Conservation (phyloP, 1,140 invertebrate species). For the Micrasema minimum region DNA sequence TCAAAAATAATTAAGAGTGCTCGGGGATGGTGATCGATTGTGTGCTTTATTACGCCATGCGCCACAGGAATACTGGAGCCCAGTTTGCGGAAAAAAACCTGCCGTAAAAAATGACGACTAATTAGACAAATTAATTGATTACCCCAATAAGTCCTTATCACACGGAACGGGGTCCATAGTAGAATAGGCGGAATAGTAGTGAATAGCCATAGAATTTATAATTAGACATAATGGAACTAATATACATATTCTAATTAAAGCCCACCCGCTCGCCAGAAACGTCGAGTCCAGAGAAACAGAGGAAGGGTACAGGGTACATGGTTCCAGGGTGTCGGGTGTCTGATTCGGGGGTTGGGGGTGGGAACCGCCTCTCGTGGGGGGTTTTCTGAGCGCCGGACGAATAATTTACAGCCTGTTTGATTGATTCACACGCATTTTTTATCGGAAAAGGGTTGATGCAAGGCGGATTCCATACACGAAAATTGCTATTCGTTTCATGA, state of each 20-base stretch:
- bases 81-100: slow-evolving; percentile 20
- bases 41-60: slow-evolving; percentile 24
- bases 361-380: neutral
- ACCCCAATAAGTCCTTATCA: slow-evolving; percentile 39
- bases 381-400: slow-evolving; percentile 47
- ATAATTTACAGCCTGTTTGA: slow-evolving; percentile 51
- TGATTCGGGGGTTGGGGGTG: neutral
- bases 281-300: slow-evolving; percentile 24
- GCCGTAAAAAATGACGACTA: slow-evolving; percentile 35
- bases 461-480: neutral
- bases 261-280: slow-evolving; percentile 50
- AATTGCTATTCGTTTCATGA: neutral
- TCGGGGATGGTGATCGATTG: slow-evolving; percentile 30
- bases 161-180: slow-evolving; percentile 26
- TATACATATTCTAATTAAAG: slow-evolving; percentile 55
- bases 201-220: slow-evolving; percentile 55
- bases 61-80: slow-evolving; percentile 19
- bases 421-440: slow-evolving; percentile 51
- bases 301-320: slow-evolving; percentile 31
- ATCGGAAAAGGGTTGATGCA: slow-evolving; percentile 35
- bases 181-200: slow-evolving; percentile 46
- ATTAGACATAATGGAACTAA: slow-evolving; percentile 55
- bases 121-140: slow-evolving; percentile 41
- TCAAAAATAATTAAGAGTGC: slow-evolving; percentile 31
- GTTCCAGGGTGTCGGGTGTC: slow-evolving; percentile 8